Evolutionary conservation across 1,140 invertebrate species (phyloP), one percentile per base, ranked within the genome.

Genomic region (Orchesella cincta): DNA sequence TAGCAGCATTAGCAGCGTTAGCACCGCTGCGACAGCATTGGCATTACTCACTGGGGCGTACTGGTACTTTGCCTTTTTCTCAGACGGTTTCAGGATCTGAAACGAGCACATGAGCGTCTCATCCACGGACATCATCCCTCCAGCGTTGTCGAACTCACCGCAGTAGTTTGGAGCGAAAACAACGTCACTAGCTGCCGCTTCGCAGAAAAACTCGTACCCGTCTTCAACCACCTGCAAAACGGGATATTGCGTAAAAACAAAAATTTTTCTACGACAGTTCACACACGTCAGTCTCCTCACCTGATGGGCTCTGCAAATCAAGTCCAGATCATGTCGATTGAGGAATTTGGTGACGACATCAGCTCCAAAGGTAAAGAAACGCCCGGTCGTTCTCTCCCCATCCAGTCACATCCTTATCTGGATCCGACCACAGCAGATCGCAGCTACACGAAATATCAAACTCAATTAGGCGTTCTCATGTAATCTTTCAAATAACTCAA

Each of bases 101-200:
- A 94, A 99, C 85, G 97, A 98, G 90, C 98, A 99, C 97, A 99
- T 99, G 52, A 99, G 89, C 75, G 96, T 98, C 85, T 99, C 98
- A 88, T 99, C 98, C 64, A 99, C 98, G 82, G 95, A 97, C 97
- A 99, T 99, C 94, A 99, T 98, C 78, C 95, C 97, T 82, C 98
- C 98, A 75, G 98, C 98, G 87, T 99, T 91, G 84, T 91, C 90
- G 84, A 91, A 91, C 84, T 91, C 90, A 57, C 90, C 90, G 84
- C 91, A 92, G 83, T 91, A 91, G 82, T 91, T 91, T 12, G 90
- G 90, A 18, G 90, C 90, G 33, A 90, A 91, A 83, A 99, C 99
- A 16, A 99, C 87, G 16, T 98, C 99, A 18, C 99, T 98, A 77
- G 98, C 88, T 85, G 98, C 97, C 81, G 97, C 89, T 86, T 98